These are phyloP conservation scores for Chaetura pelagica DNA, from an alignment of 2,113 vertebrate genomes.

Conservation along the genomic window DNA sequence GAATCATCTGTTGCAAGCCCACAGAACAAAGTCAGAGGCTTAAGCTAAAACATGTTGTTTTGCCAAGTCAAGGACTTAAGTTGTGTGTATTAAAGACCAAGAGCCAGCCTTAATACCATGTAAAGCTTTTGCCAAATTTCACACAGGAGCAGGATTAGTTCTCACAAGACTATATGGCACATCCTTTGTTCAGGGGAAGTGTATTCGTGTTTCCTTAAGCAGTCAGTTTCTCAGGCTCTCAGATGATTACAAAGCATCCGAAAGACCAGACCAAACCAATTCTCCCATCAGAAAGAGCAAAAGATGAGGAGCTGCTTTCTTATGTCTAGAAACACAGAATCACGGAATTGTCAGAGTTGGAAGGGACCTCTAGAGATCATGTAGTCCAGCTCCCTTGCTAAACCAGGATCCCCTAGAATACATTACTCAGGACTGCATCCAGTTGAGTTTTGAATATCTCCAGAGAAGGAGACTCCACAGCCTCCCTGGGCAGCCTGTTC, in stretches of 20 bases:
- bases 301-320: neutral
- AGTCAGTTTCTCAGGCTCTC: neutral
- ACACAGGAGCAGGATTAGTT: neutral
- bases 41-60: neutral
- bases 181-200: neutral
- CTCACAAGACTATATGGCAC: neutral
- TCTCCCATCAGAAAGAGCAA: neutral
- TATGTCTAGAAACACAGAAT: neutral
- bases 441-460: no score
- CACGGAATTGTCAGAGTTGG: no score
- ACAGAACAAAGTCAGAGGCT: neutral
- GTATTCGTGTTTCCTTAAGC: neutral
- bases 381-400: no score
- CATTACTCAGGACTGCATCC: no score
- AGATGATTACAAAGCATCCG: neutral
- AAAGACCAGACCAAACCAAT: neutral
- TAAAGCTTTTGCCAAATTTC: neutral
- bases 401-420: no score
- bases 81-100: neutral
- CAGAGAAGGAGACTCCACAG: no score
- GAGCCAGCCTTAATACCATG: neutral
- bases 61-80: neutral
- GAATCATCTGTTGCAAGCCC: neutral
- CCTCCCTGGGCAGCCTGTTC: no score
- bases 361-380: no score